Evolutionary conservation across 1,140 invertebrate genomes (phyloP), one percentile per base, ranked within the genome.

Genomic region (Caenorhabditis inopinata): DNA sequence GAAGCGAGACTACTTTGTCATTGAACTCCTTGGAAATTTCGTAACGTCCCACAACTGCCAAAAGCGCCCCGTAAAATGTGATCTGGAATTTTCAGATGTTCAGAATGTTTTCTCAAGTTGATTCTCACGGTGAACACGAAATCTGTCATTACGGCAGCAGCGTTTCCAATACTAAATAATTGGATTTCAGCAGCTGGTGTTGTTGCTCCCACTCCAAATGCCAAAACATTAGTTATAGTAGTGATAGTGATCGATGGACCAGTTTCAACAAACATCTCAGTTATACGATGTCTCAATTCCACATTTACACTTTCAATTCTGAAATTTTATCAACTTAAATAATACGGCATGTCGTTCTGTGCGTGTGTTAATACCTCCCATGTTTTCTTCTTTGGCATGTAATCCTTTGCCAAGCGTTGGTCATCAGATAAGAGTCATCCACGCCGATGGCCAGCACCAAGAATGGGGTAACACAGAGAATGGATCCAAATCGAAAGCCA

Each of bases 141-240:
- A 46, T 86, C 87, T 3, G 88, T 23, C 2, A 81, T 83, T 27
- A 88, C 86, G n/a, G 87, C 87, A 7, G 84, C n/a, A 9, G 85
- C 84, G 82, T 88, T 88, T 49, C 86, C 87, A 23, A 88, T 87
- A n/a, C 82, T 87, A 58, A 88, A 88, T 7, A 88, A 49, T 76
- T 87, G 87, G n/a, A 88, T 88, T 78, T 88, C 87, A 16, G 87
- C 86, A 42, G 87, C 87, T 45, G 87, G 86, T 0, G 86, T 85
- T 21, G 87, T 48, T 23, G 87, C 87, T n/a, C 87, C 87, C 46
- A 88, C 84, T 21, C 80, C 82, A 62, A 88, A 88, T 12, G 87
- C 87, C 9, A 87, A 79, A 3, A 85, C 81, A 82, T 88, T 88
- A 4, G 87, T 88, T 14, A 88, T 73, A 5, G 87, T 87, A 12